Percentiles rank a stretch among this genome's conserved stretches.
Conservation (phyloP, 2,888 invertebrate species). For the Apodemia duryi region DNA sequence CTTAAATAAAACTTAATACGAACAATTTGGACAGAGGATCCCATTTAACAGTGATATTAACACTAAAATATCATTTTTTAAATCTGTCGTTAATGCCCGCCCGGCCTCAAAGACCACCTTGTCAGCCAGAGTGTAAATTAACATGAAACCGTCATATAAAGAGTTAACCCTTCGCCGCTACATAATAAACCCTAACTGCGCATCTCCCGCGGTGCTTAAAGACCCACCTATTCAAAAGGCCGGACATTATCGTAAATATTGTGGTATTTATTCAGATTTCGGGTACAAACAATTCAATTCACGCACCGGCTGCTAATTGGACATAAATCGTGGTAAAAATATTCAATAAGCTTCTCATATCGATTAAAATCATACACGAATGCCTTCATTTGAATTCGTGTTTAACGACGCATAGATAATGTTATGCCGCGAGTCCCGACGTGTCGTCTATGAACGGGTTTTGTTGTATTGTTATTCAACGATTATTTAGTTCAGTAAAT, state of each 20-base stretch:
- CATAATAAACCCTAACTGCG: conserved; percentile 54
- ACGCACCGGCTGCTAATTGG: conserved; percentile 75
- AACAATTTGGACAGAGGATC: not conserved
- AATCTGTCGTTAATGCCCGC: conserved; percentile 39
- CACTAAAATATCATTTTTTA: conserved; percentile 70
- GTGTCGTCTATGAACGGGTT: conserved; percentile 50
- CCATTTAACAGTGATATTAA: conserved; percentile 52
- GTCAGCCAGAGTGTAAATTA: conserved; percentile 50
- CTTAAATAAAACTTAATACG: conserved; percentile 11
- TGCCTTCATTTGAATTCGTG: conserved; percentile 68
- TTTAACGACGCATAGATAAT: conserved; percentile 62
- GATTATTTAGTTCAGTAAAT: not conserved
- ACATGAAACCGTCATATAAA: conserved; percentile 67
- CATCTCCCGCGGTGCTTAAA: conserved; percentile 57
- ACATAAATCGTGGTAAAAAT: conserved; percentile 73
- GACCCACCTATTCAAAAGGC: conserved; percentile 62
- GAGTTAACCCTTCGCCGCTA: conserved; percentile 69
- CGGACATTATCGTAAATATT: conserved; percentile 77
- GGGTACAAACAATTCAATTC: conserved; percentile 77
- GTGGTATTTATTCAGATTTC: conserved; percentile 75
- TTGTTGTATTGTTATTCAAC: conserved; percentile 40
- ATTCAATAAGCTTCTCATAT: conserved; percentile 72
- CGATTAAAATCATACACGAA: conserved; percentile 69
- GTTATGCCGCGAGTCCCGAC: conserved; percentile 54
- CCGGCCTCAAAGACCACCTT: conserved; percentile 62